Conservation (phyloP, 2,113 vertebrate genomes). For the Oryzias javanicus region DNA sequence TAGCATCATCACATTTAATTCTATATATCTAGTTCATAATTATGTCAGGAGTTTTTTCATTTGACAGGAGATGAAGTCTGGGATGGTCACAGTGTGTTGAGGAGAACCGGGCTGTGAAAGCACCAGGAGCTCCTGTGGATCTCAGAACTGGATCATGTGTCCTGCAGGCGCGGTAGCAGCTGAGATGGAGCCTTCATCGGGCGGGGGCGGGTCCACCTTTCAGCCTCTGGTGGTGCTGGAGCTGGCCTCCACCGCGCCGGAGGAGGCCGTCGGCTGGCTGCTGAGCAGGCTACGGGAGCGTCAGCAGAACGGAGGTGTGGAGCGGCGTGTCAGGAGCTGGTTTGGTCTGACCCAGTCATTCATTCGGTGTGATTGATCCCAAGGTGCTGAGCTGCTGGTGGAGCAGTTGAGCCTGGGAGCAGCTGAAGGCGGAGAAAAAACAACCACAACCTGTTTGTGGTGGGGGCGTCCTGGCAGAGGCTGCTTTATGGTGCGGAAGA, state of each 20-base stretch:
- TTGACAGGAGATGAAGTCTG: no score
- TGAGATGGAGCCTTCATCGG: slow-evolving; percentile 59
- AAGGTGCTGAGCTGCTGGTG: slow-evolving; percentile 88
- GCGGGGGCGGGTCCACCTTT: slow-evolving; percentile 74
- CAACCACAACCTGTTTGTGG: slow-evolving; percentile 83
- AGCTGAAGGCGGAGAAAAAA: slow-evolving; percentile 62
- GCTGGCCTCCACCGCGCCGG: slow-evolving; percentile 80
- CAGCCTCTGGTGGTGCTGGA: slow-evolving; percentile 88
- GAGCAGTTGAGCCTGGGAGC: slow-evolving; percentile 73
- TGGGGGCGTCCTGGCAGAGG: slow-evolving; percentile 83
- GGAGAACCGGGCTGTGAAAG: no score
- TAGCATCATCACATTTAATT: no score
- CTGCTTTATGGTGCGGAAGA: slow-evolving; percentile 88
- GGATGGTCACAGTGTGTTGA: no score
- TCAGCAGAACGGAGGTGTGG: slow-evolving; percentile 85
- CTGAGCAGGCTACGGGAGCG: slow-evolving; percentile 82
- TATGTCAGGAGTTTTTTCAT: no score
- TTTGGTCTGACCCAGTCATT: neutral
- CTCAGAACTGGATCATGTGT: no score
- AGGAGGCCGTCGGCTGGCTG: slow-evolving; percentile 88
- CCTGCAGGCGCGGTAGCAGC: slow-evolving; percentile 26
- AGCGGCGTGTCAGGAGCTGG: no score
- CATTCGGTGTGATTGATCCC: neutral
- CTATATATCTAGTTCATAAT: no score
- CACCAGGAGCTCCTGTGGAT: no score